A percentile compares a stretch with the other conserved stretches of the same genome.
phyloP scores from a whole-genome alignment of 2,888 invertebrate species.

The Platycnemis pennipes region DNA sequence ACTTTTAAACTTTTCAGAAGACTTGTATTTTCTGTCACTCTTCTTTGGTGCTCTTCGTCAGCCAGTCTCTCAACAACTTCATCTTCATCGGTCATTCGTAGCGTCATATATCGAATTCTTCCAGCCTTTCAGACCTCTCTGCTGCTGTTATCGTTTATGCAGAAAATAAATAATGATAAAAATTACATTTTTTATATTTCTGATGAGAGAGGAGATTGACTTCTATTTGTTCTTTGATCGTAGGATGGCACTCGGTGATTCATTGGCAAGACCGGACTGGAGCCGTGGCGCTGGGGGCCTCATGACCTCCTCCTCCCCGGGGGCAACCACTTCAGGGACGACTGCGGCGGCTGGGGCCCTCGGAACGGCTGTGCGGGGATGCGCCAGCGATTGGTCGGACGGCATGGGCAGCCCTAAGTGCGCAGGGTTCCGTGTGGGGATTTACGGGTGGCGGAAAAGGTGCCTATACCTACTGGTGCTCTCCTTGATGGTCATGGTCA shows the following conservation, averaged over 20 bases:
- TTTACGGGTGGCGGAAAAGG: slow-evolving; percentile 98
- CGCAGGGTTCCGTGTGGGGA: slow-evolving; percentile 83
- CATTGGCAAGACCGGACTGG: slow-evolving; percentile 25
- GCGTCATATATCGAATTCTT: no score
- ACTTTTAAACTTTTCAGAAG: no score
- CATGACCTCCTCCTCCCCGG: slow-evolving; percentile 21
- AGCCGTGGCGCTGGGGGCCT: not conserved
- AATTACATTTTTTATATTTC: no score
- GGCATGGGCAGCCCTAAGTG: slow-evolving; percentile 41
- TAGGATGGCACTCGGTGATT: slow-evolving; percentile 45
- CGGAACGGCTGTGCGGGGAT: not conserved
- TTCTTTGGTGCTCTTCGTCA: no score
- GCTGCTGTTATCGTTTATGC: no score
- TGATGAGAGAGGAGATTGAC: no score
- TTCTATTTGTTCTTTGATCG: no score
- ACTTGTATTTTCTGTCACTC: no score
- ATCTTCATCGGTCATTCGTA: no score
- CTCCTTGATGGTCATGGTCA: slow-evolving; percentile 93
- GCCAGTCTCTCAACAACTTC: no score
- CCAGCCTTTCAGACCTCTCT: no score
- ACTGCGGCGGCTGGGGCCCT: not conserved
- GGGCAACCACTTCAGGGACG: not conserved
- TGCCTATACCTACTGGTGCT: slow-evolving; percentile 95
- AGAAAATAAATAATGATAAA: no score
- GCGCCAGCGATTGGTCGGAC: not conserved